Evolutionary conservation across 2,113 vertebrate genomes (phyloP).

Genomic region (Bungarus multicinctus): DNA sequence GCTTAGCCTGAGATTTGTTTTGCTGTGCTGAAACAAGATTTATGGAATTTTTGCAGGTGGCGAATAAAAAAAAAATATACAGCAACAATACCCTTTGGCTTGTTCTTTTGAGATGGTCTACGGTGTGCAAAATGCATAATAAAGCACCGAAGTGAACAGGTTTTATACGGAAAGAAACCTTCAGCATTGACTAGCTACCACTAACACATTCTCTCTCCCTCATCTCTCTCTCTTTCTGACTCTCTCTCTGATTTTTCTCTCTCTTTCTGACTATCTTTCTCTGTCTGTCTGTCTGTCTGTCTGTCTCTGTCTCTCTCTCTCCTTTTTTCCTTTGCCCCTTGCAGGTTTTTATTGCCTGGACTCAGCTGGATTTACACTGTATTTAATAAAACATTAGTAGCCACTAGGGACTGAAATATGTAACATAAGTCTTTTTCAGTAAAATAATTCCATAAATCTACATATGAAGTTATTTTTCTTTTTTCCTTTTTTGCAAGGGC

Average conservation of each 20-base stretch:
- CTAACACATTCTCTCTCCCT: slow-evolving; percentile 51
- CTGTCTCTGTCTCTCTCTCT: slow-evolving; percentile 41
- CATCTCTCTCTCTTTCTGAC: not conserved
- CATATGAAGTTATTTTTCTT: slow-evolving; percentile 62
- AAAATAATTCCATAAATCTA: slow-evolving; percentile 80
- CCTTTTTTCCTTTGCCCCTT: slow-evolving; percentile 49
- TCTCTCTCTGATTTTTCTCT: not conserved
- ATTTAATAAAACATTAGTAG: slow-evolving; percentile 81
- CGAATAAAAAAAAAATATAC: not conserved
- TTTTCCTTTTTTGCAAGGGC: slow-evolving; percentile 40
- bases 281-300: slow-evolving; percentile 3
- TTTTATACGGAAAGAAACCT: slow-evolving; percentile 51
- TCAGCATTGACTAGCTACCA: slow-evolving; percentile 38
- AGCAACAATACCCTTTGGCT: not conserved
- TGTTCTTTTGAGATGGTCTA: slow-evolving; percentile 38
- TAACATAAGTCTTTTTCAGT: slow-evolving; percentile 76
- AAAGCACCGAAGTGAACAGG: slow-evolving; percentile 14
- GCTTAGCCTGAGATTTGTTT: slow-evolving; percentile 42
- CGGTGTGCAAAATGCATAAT: not conserved
- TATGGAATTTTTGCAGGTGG: not conserved
- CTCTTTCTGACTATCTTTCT: not conserved
- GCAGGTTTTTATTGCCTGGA: slow-evolving; percentile 72
- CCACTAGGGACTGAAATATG: slow-evolving; percentile 75
- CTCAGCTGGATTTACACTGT: slow-evolving; percentile 74
- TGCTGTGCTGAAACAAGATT: slow-evolving; percentile 40